Percentiles rank a stretch among this genome's conserved stretches.
These are phyloP conservation scores for Drosophila tropicalis DNA, from an alignment of 1,140 invertebrate species.

Conservation along the genomic window DNA sequence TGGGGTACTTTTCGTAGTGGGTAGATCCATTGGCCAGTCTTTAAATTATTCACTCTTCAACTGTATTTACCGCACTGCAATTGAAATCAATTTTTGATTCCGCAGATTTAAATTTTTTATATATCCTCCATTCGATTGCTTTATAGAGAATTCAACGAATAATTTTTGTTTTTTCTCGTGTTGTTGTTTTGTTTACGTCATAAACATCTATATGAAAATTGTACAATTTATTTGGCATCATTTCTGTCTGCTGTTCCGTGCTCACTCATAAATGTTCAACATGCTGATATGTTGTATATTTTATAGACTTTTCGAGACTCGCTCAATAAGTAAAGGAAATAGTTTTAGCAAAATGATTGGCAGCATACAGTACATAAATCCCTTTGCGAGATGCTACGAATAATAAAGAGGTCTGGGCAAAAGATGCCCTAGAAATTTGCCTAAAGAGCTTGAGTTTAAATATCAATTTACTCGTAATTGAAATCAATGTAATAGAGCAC, in stretches of 20 bases:
- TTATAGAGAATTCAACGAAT: background rate
- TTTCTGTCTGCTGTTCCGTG: conserved; percentile 10
- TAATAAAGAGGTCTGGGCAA: no score
- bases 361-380: no score
- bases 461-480: no score
- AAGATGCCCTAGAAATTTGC: no score
- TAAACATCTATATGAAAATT: conserved; percentile 41
- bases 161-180: background rate
- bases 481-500: no score
- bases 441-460: no score
- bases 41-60: conserved; percentile 62
- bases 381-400: no score
- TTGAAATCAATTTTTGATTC: conserved; percentile 81
- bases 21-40: conserved; percentile 23
- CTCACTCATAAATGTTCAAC: conserved; percentile 16
- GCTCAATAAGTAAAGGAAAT: background rate
- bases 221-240: conserved; percentile 49
- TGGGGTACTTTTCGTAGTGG: background rate
- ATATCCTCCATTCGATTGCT: background rate
- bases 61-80: conserved; percentile 72
- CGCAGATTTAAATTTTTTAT: conserved; percentile 54
- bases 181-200: conserved; percentile 12
- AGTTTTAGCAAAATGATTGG: no score
- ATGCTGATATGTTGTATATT: conserved; percentile 10
- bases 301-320: conserved; percentile 6